Evolutionary conservation across 2,888 invertebrate genomes (phyloP).

Genomic region (Cataglyphis albicans): DNA sequence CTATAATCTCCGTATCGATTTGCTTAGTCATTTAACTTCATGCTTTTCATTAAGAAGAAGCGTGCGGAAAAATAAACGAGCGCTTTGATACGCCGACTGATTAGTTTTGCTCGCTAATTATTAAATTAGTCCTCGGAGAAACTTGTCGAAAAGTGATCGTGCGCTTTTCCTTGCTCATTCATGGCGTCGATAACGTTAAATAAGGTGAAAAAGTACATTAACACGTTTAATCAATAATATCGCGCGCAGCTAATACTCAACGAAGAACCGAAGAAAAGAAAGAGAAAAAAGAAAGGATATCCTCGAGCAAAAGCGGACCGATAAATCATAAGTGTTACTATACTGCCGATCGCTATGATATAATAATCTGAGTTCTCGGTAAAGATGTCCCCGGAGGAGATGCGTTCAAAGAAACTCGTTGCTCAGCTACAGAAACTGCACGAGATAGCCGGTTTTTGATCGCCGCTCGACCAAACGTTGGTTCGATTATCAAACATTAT

Average conservation of each 20-base stretch:
- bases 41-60: slow-evolving; percentile 47
- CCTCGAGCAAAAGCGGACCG: slow-evolving; percentile 34
- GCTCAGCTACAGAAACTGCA: slow-evolving; percentile 51
- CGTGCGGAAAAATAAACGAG: slow-evolving; percentile 65
- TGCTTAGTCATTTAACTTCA: slow-evolving; percentile 46
- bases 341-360: slow-evolving; percentile 49
- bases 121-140: slow-evolving; percentile 65
- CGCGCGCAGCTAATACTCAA: not conserved
- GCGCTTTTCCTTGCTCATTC: slow-evolving; percentile 3
- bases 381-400: slow-evolving; percentile 45
- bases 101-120: slow-evolving; percentile 70
- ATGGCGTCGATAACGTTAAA: not conserved
- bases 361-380: slow-evolving; percentile 56
- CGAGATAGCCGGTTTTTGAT: slow-evolving; percentile 43
- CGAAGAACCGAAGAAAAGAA: not conserved
- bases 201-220: not conserved
- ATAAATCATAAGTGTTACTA: slow-evolving; percentile 57
- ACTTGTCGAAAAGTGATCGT: slow-evolving; percentile 49
- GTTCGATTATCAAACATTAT: slow-evolving; percentile 5
- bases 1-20: slow-evolving; percentile 2
- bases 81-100: slow-evolving; percentile 68
- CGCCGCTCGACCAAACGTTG: not conserved
- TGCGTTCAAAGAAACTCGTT: slow-evolving; percentile 49
- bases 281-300: slow-evolving; percentile 1
- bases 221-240: slow-evolving; percentile 1